Conservation (phyloP, 2,113 vertebrate genomes). For the Callaeas wilsoni region DNA sequence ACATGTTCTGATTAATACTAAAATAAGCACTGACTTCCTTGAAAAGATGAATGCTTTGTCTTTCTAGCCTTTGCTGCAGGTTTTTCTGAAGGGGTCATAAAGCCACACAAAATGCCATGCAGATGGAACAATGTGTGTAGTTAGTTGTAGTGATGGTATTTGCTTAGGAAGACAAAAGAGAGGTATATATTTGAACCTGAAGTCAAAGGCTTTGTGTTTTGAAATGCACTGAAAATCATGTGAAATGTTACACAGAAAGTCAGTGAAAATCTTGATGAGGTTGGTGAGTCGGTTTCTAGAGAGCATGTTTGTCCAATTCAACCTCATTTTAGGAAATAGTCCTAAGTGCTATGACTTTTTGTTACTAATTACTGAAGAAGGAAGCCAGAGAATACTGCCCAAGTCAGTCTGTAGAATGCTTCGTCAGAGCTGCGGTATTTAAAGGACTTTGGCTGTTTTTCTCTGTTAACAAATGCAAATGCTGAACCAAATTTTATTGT, state of each 20-base stretch:
- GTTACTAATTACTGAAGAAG: not conserved
- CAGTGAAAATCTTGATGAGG: not conserved
- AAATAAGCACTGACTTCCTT: not conserved
- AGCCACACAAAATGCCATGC: not conserved
- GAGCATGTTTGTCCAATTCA: not conserved
- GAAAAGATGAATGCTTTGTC: not conserved
- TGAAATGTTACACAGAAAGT: not conserved
- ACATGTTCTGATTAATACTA: not conserved
- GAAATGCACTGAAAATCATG: not conserved
- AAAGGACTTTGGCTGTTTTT: not conserved
- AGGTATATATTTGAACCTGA: not conserved
- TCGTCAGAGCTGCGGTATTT: not conserved
- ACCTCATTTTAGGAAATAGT: not conserved
- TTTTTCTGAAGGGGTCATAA: not conserved
- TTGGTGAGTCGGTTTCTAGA: not conserved
- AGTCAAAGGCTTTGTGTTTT: not conserved
- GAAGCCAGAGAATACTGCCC: not conserved
- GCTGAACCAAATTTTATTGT: not conserved
- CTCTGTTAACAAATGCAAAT: not conserved
- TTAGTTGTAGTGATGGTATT: not conserved
- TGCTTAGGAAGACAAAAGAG: not conserved
- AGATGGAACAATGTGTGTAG: not conserved
- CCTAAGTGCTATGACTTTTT: not conserved
- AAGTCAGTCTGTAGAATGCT: not conserved
- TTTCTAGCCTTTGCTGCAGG: not conserved